These are phyloP conservation scores for Tetranychus urticae DNA, from an alignment of 1,140 invertebrate genomes.

Conservation along the genomic window DNA sequence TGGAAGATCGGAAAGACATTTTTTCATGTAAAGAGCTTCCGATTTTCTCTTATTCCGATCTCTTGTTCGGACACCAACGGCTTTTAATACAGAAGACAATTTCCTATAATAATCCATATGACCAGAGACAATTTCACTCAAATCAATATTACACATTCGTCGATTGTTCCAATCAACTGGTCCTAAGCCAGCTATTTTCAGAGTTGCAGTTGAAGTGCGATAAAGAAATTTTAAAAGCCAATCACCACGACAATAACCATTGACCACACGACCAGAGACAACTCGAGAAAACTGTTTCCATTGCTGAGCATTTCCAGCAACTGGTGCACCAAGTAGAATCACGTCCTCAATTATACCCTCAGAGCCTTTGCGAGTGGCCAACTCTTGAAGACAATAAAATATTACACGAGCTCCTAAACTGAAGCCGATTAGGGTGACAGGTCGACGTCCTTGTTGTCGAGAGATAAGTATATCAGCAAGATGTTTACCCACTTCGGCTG, in stretches of 20 bases:
- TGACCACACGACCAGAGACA: slow-evolving; percentile 36
- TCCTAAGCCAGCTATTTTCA: slow-evolving; percentile 34
- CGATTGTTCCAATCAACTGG: slow-evolving; percentile 28
- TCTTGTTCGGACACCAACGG: slow-evolving; percentile 19
- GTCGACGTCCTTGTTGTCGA: slow-evolving; percentile 36
- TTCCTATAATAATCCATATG: slow-evolving; percentile 39
- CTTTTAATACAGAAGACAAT: slow-evolving; percentile 28
- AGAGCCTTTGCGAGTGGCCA: slow-evolving; percentile 25
- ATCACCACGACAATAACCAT: slow-evolving; percentile 34
- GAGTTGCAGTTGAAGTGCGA: slow-evolving; percentile 31
- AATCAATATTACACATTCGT: slow-evolving; percentile 34
- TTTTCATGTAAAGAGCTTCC: background rate
- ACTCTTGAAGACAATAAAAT: slow-evolving; percentile 36
- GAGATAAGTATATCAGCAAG: slow-evolving; percentile 38
- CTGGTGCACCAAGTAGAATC: slow-evolving; percentile 40
- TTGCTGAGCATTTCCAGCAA: slow-evolving; percentile 25
- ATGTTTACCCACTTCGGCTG: slow-evolving; percentile 37
- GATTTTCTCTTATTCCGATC: background rate
- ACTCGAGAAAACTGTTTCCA: slow-evolving; percentile 32
- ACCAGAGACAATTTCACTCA: slow-evolving; percentile 31
- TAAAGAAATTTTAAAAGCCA: slow-evolving; percentile 43
- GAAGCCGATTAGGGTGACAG: slow-evolving; percentile 44
- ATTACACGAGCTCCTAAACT: slow-evolving; percentile 45
- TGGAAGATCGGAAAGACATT: background rate
- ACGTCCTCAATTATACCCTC: slow-evolving; percentile 45